Percentiles rank a stretch among this genome's conserved stretches.
Evolutionary conservation across 2,113 vertebrate species (phyloP).

Genomic region (Neoarius graeffei): DNA sequence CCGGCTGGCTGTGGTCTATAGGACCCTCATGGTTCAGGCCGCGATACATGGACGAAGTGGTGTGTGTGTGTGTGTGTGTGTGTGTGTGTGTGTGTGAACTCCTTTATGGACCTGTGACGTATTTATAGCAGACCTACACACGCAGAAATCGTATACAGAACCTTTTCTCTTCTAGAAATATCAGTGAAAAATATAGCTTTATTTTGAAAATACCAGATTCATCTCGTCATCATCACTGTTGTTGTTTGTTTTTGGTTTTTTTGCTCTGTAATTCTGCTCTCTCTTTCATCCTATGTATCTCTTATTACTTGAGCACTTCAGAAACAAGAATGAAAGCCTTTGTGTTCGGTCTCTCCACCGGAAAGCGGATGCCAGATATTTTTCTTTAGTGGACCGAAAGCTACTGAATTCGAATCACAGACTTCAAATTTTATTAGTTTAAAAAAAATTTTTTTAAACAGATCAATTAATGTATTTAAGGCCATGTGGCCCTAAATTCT

Average conservation of each 20-base stretch:
- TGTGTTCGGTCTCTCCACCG: constrained; percentile 27
- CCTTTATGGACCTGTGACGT: neutral
- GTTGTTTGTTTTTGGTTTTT: neutral
- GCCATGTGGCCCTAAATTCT: no score
- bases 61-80: neutral
- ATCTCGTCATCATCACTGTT: neutral
- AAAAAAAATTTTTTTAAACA: no score
- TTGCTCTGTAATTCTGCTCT: constrained; percentile 5
- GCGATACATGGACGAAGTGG: neutral
- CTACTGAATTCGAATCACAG: no score
- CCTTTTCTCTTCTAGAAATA: neutral
- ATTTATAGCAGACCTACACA: constrained; percentile 32
- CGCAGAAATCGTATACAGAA: neutral
- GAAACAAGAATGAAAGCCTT: constrained; percentile 36
- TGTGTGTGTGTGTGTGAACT: constrained; percentile 19
- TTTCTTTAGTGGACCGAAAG: no score
- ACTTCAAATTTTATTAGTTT: no score
- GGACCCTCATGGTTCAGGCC: neutral
- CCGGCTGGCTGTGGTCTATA: constrained; percentile 18
- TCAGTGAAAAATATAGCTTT: neutral
- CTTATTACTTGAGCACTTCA: constrained; percentile 10
- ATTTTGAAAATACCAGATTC: neutral
- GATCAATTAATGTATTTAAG: no score
- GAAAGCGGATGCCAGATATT: constrained; percentile 19
- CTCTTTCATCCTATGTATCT: constrained; percentile 29